phyloP scores from a whole-genome alignment of 2,797 vertebrate genomes.

The Merluccius polli region DNA sequence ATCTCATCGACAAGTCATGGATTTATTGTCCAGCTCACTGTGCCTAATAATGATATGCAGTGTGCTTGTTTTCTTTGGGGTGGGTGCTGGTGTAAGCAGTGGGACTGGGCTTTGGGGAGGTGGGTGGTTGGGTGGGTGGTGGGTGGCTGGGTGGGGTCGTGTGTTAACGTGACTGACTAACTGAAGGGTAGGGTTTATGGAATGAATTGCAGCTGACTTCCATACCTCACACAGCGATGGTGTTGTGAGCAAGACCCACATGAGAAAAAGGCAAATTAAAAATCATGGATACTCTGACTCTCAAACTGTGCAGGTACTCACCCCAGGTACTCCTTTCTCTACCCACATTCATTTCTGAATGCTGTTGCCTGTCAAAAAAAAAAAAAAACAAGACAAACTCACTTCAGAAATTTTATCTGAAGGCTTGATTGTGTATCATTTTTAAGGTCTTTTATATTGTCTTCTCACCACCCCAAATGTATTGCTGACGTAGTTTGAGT shows the following conservation, averaged over 20 bases:
- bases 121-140: constrained; percentile 81
- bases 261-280: constrained; percentile 99
- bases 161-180: constrained; percentile 60
- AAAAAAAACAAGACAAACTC: neutral
- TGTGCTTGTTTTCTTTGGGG: constrained; percentile 88
- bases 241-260: constrained; percentile 99
- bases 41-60: constrained; percentile 80
- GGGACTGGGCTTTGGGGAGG: neutral
- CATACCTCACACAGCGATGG: constrained; percentile 99
- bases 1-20: constrained; percentile 55
- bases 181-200: constrained; percentile 96
- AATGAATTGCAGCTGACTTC: constrained; percentile 99
- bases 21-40: constrained; percentile 79
- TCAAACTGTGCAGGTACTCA: constrained; percentile 99
- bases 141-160: constrained; percentile 85
- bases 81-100: neutral
- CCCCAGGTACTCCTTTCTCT: constrained; percentile 99
- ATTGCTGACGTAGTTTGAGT: neutral
- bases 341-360: constrained; percentile 99
- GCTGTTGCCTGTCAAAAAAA: constrained; percentile 90
- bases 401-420: neutral
- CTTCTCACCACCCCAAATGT: neutral
- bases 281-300: constrained; percentile 99
- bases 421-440: neutral
- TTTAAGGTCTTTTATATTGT: neutral